phyloP scores from a whole-genome alignment of 2,113 vertebrate species.

The Ascaphus truei region DNA sequence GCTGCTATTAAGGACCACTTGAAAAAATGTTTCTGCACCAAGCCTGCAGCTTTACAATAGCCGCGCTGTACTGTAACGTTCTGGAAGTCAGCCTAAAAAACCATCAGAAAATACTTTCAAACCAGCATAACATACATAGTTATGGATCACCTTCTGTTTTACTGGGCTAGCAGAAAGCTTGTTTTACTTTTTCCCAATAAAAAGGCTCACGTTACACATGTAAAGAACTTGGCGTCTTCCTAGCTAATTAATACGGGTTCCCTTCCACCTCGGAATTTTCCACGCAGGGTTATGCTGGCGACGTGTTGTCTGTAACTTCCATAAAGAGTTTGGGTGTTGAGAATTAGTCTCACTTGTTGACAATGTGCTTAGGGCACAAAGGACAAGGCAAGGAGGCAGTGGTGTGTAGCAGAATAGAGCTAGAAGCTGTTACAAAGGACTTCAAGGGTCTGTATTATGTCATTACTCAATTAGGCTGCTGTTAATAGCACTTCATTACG shows the following conservation, averaged over 20 bases:
- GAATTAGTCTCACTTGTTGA: constrained; percentile 46
- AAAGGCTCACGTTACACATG: constrained; percentile 57
- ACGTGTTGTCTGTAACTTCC: constrained; percentile 65
- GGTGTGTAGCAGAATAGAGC: constrained; percentile 41
- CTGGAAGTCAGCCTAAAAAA: constrained; percentile 61
- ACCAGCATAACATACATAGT: constrained; percentile 47
- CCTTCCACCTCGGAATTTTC: constrained; percentile 70
- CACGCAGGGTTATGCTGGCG: constrained; percentile 74
- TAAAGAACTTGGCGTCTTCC: constrained; percentile 50
- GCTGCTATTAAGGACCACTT: too few species aligned
- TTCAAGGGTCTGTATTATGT: constrained; percentile 52
- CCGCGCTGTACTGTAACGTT: constrained; percentile 39
- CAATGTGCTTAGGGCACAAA: constrained; percentile 46
- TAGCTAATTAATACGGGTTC: constrained; percentile 60
- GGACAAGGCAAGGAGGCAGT: constrained; percentile 36
- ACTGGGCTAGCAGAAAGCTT: constrained; percentile 56
- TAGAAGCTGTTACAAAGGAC: constrained; percentile 36
- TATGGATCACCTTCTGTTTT: constrained; percentile 58
- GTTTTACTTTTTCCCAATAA: constrained; percentile 54
- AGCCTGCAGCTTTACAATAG: constrained; percentile 15
- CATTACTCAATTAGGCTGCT: constrained; percentile 58
- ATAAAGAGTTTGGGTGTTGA: constrained; percentile 46
- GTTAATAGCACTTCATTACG: constrained; percentile 60
- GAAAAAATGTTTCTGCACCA: not conserved
- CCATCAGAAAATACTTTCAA: constrained; percentile 52